A percentile compares a stretch with the other conserved stretches of the same genome.
These are phyloP conservation scores for Tenthredo livida DNA, from an alignment of 2,888 invertebrate species.

Conservation along the genomic window DNA sequence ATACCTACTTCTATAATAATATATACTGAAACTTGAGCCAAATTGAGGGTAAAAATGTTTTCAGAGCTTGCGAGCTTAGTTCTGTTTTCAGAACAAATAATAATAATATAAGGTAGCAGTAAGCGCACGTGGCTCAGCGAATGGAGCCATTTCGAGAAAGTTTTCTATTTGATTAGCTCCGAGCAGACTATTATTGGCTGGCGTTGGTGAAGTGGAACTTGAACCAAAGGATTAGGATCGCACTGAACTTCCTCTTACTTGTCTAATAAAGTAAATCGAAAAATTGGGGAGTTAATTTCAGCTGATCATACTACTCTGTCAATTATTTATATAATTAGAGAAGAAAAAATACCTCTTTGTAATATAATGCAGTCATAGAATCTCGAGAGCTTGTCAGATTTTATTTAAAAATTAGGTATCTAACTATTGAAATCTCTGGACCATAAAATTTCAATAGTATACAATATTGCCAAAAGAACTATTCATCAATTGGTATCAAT, in stretches of 20 bases:
- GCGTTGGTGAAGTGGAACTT: constrained; percentile 43
- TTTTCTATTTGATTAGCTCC: constrained; percentile 44
- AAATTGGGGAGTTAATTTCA: constrained; percentile 13
- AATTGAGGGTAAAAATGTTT: constrained; percentile 26
- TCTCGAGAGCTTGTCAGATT: background rate
- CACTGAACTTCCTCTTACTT: constrained; percentile 32
- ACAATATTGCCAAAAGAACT: background rate
- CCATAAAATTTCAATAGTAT: background rate
- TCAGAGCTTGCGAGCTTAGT: background rate
- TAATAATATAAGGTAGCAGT: constrained; percentile 17
- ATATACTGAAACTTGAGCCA: background rate
- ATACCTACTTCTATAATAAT: background rate
- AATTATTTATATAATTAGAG: constrained; percentile 1
- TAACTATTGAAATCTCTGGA: background rate
- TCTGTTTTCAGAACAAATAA: constrained; percentile 46
- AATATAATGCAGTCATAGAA: background rate
- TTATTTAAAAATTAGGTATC: background rate
- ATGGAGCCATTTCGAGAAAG: constrained; percentile 22
- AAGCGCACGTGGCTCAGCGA: constrained; percentile 17
- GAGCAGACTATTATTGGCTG: constrained; percentile 39
- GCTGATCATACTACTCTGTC: background rate
- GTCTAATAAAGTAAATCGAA: constrained; percentile 32
- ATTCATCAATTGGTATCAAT: background rate
- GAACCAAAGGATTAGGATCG: constrained; percentile 39
- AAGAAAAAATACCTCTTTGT: background rate